Percentiles rank a stretch among this genome's conserved stretches.
Conservation (phyloP, 2,113 vertebrate genomes). For the Hystrix brachyura region DNA sequence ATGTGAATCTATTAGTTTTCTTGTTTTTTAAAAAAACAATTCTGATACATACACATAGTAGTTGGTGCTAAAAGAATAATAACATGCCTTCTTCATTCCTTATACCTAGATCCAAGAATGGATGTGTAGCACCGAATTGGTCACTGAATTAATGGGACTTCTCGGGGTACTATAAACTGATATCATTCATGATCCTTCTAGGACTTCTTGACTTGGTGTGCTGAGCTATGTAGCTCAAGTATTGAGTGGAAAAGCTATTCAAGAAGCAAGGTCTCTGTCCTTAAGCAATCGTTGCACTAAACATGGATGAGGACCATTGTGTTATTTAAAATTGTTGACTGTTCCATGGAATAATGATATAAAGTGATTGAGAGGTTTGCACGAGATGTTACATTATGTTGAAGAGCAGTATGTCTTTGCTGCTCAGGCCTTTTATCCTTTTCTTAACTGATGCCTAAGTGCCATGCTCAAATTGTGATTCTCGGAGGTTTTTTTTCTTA, state of each 20-base stretch:
- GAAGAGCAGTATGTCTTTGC: not conserved
- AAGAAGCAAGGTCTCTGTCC: not conserved
- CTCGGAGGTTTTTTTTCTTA: conserved; percentile 6
- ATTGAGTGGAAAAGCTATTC: not conserved
- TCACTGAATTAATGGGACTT: not conserved
- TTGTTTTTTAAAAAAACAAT: not conserved
- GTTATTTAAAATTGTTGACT: not conserved
- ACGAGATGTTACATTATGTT: conserved; percentile 21
- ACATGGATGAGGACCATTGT: not conserved
- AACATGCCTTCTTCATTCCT: not conserved
- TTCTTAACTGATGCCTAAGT: not conserved
- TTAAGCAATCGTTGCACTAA: not conserved
- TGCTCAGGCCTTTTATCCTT: not conserved
- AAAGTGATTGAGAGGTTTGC: not conserved
- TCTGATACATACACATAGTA: not conserved
- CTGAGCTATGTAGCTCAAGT: not conserved
- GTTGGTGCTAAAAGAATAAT: not conserved
- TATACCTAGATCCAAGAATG: not conserved
- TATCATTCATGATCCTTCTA: not conserved
- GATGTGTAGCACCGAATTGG: not conserved
- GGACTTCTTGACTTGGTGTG: not conserved
- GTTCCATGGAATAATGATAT: not conserved
- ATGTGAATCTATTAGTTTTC: not conserved
- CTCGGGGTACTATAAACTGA: not conserved
- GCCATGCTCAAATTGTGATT: not conserved